Conservation (phyloP, 2,113 vertebrate genomes). For the Chunga burmeisteri region DNA sequence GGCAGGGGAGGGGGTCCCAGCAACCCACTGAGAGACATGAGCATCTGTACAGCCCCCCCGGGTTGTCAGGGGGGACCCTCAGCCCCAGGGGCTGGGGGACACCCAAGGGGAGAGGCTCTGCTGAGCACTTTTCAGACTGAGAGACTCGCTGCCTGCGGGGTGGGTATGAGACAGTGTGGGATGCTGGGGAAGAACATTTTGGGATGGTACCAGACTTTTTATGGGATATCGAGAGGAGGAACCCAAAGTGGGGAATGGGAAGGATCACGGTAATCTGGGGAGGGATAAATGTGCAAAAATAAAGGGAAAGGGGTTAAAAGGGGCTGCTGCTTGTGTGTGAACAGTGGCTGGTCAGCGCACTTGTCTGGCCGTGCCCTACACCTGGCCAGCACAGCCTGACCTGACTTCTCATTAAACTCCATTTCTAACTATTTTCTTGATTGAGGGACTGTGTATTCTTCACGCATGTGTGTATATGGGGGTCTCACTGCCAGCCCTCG, state of each 20-base stretch:
- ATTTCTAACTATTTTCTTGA: background rate
- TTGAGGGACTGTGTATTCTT: background rate
- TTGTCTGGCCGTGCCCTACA: background rate
- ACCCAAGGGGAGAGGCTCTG: background rate
- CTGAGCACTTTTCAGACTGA: background rate
- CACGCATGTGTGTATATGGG: rapidly evolving
- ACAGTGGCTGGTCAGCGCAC: background rate
- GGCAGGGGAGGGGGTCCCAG: background rate
- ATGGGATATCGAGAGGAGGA: background rate
- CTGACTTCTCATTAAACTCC: background rate
- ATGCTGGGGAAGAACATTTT: background rate
- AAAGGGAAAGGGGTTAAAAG: background rate
- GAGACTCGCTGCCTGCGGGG: background rate
- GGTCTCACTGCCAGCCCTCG: background rate
- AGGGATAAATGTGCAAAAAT: background rate
- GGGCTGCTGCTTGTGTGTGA: rapidly evolving
- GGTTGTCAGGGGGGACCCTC: background rate
- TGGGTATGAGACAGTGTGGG: background rate
- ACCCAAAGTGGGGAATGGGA: background rate
- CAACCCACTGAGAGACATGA: background rate
- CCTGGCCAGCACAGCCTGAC: background rate
- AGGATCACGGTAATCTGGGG: background rate
- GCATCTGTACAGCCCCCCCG: background rate
- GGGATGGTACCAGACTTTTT: background rate
- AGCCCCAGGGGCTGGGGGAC: background rate